phyloP scores from a whole-genome alignment of 2,113 vertebrate genomes.

The Pyrgilauda ruficollis region DNA sequence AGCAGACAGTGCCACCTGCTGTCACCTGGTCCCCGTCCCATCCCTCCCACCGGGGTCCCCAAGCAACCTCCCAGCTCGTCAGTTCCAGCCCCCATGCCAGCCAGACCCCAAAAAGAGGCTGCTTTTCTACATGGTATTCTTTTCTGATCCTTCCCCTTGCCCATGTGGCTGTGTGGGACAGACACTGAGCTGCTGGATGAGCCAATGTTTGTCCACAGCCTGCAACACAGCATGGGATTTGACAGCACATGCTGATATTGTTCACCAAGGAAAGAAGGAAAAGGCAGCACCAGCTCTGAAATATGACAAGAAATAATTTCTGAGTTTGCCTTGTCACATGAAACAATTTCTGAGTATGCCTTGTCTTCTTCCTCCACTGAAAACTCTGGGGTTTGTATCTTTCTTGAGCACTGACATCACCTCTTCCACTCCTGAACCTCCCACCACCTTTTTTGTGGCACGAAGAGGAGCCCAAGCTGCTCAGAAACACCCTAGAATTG shows the following conservation, averaged over 20 bases:
- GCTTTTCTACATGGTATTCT: fast-evolving
- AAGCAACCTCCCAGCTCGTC: neutral
- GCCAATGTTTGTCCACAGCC: fast-evolving
- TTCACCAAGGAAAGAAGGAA: neutral
- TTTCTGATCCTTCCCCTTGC: neutral
- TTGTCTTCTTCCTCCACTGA: neutral
- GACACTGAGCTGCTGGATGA: neutral
- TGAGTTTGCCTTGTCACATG: neutral
- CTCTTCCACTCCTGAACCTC: neutral
- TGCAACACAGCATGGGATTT: fast-evolving
- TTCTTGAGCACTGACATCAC: neutral
- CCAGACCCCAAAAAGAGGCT: neutral
- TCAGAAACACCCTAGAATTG: neutral
- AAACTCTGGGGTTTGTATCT: neutral
- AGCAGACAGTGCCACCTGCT: slow-evolving; percentile 62
- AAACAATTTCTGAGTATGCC: neutral
- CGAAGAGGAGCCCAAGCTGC: neutral
- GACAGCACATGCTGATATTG: neutral
- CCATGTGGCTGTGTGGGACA: fast-evolving
- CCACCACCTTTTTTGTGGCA: neutral
- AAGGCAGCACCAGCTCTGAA: neutral
- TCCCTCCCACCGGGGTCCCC: neutral
- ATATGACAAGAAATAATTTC: neutral
- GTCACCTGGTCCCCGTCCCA: neutral
- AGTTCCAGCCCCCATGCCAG: fast-evolving